Percentiles rank a stretch among this genome's conserved stretches.
Evolutionary conservation across 2,113 vertebrate genomes (phyloP).

Genomic region (Pseudorectes ferrugineus): DNA sequence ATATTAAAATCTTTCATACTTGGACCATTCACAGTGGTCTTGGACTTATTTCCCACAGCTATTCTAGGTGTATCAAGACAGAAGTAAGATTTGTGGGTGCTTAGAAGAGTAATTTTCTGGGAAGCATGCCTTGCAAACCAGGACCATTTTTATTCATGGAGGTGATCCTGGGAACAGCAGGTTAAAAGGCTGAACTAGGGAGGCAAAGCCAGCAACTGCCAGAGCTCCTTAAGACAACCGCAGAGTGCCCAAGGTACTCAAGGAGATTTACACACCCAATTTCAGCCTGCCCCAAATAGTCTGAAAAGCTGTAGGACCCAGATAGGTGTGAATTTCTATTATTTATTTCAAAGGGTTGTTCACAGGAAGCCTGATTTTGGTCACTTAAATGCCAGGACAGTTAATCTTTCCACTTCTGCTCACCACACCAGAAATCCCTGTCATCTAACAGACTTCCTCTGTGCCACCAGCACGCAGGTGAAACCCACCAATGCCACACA

Average conservation of each 20-base stretch:
- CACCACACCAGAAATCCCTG: slow-evolving; percentile 47
- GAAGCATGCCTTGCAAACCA: slow-evolving; percentile 13
- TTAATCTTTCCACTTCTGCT: slow-evolving; percentile 66
- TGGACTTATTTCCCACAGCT: slow-evolving; percentile 28
- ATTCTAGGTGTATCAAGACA: slow-evolving; percentile 14
- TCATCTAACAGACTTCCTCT: neutral
- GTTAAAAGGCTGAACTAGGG: slow-evolving; percentile 25
- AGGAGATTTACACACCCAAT: slow-evolving; percentile 39
- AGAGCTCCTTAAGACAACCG: neutral
- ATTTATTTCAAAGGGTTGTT: slow-evolving; percentile 69
- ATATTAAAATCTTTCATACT: slow-evolving; percentile 32
- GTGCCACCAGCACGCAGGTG: neutral
- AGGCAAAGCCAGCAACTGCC: neutral
- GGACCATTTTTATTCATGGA: slow-evolving; percentile 43
- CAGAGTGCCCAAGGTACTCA: neutral
- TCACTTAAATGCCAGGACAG: slow-evolving; percentile 68
- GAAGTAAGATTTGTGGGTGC: slow-evolving; percentile 22
- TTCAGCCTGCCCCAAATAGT: slow-evolving; percentile 12
- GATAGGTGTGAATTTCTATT: slow-evolving; percentile 60
- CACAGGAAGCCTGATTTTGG: slow-evolving; percentile 67
- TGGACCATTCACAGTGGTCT: slow-evolving; percentile 22
- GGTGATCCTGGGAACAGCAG: slow-evolving; percentile 5
- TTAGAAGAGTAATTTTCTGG: slow-evolving; percentile 20
- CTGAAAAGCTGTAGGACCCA: neutral
- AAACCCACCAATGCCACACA: neutral